Evolutionary conservation across 2,797 vertebrate species (phyloP).

Genomic region (Mormyrus proboscirostris): DNA sequence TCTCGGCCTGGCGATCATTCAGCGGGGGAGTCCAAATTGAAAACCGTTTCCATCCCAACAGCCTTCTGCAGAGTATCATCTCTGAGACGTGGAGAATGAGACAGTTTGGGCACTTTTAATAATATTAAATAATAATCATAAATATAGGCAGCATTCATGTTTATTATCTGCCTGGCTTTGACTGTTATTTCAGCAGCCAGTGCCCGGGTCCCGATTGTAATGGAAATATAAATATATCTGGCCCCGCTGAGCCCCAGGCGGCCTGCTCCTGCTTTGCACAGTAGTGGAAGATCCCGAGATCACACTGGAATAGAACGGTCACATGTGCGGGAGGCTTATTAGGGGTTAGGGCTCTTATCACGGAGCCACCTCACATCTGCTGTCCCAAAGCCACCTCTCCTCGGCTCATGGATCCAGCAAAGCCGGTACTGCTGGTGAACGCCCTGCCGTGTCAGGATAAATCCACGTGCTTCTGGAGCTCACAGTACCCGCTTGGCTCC

Average conservation of each 20-base stretch:
- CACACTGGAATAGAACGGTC: not conserved
- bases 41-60: not conserved
- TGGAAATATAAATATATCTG: not conserved
- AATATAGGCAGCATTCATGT: not conserved
- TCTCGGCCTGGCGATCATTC: not conserved
- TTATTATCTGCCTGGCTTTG: not conserved
- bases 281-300: not conserved
- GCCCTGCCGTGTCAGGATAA: not conserved
- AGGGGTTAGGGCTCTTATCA: not conserved
- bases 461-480: not conserved
- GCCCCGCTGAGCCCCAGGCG: not conserved
- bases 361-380: not conserved
- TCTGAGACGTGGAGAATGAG: not conserved
- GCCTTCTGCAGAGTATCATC: not conserved
- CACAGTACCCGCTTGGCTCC: not conserved
- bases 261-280: not conserved
- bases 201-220: not conserved
- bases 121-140: not conserved
- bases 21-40: not conserved
- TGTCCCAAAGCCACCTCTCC: not conserved
- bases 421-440: not conserved
- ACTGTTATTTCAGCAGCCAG: not conserved
- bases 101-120: not conserved
- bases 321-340: not conserved
- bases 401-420: not conserved